Evolutionary conservation across 2,113 vertebrate genomes (phyloP).

Genomic region (Mystacornis crossleyi): DNA sequence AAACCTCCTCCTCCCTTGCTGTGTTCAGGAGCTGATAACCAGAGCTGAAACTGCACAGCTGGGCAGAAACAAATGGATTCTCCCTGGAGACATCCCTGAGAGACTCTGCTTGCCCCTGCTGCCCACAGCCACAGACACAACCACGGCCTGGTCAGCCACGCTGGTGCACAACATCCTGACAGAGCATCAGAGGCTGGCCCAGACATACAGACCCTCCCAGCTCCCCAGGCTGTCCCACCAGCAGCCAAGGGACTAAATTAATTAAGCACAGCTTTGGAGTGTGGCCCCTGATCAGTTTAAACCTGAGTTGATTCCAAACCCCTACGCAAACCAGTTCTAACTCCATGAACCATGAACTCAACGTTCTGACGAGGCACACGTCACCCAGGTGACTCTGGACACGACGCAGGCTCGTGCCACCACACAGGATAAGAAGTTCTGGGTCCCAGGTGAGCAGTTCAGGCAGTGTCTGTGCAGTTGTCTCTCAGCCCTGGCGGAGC

Average conservation of each 20-base stretch:
- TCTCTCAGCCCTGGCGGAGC: not conserved
- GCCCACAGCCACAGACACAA: fast-evolving
- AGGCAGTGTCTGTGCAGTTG: fast-evolving
- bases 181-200: not conserved
- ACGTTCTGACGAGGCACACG: not conserved
- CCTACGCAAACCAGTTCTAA: not conserved
- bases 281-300: not conserved
- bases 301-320: not conserved
- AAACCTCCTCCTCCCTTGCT: not conserved
- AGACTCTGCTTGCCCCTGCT: not conserved
- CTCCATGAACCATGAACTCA: not conserved
- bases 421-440: not conserved
- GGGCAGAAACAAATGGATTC: not conserved
- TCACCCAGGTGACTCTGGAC: not conserved
- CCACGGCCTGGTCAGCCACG: not conserved
- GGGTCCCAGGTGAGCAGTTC: not conserved
- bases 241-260: not conserved
- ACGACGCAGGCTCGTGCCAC: not conserved
- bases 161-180: fast-evolving
- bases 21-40: not conserved
- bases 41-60: not conserved
- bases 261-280: not conserved
- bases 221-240: not conserved
- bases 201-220: not conserved
- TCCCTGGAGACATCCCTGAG: not conserved